phyloP scores from a whole-genome alignment of 2,113 vertebrate genomes.

The Rhinoptilus africanus region DNA sequence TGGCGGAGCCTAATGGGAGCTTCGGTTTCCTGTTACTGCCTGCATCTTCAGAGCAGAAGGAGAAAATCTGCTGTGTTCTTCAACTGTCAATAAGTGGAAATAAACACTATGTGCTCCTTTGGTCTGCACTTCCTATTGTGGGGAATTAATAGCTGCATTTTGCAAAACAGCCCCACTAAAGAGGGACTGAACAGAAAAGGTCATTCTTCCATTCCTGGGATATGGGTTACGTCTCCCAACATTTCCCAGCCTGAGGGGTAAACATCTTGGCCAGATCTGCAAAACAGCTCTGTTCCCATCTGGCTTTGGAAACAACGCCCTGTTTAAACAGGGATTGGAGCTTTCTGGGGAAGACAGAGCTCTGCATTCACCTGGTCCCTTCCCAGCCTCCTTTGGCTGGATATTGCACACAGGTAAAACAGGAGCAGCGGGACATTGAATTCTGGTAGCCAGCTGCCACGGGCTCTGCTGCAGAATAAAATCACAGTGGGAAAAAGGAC shows the following conservation, averaged over 20 bases:
- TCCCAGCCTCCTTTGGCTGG: not conserved
- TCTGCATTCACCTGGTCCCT: not conserved
- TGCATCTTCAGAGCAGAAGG: not conserved
- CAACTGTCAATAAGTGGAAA: conserved; percentile 34
- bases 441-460: not conserved
- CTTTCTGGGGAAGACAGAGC: not conserved
- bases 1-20: not conserved
- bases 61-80: not conserved
- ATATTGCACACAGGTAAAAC: not conserved
- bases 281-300: not conserved
- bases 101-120: not conserved
- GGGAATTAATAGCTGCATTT: conserved; percentile 19
- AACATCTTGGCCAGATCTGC: conserved; percentile 36
- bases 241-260: conserved; percentile 48
- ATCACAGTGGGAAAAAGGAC: not conserved
- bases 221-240: not conserved
- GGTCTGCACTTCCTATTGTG: not conserved
- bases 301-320: not conserved
- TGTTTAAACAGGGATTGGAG: not conserved
- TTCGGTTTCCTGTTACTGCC: not conserved
- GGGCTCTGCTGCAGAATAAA: not conserved
- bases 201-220: conserved; percentile 23
- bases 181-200: not conserved
- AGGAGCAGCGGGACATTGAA: not conserved
- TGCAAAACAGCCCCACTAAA: not conserved